A percentile compares a stretch with the other conserved stretches of the same genome.
phyloP scores from a whole-genome alignment of 2,113 vertebrate genomes.

The Actenoides lindsayi region DNA sequence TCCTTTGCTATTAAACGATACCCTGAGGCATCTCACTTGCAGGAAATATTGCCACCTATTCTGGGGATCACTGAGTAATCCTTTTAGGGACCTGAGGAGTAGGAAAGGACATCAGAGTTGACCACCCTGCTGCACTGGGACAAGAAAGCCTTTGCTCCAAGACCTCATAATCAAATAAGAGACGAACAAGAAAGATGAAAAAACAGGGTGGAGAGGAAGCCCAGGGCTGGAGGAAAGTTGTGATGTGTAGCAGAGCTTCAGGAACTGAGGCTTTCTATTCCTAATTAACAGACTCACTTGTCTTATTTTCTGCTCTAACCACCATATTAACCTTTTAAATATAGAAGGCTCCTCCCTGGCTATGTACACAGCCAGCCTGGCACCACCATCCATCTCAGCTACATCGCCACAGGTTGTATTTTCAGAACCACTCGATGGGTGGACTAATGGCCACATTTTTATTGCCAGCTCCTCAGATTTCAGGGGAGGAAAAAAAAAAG shows the following conservation, averaged over 20 bases:
- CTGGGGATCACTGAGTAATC: fast-evolving
- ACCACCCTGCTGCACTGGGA: background rate
- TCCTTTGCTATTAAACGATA: background rate
- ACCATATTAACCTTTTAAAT: constrained; percentile 33
- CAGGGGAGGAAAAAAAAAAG: background rate
- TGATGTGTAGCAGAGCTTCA: constrained; percentile 27
- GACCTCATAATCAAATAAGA: background rate
- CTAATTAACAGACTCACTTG: constrained; percentile 39
- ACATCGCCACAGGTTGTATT: background rate
- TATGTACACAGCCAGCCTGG: constrained; percentile 22
- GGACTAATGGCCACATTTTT: constrained; percentile 36
- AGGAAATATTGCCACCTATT: background rate
- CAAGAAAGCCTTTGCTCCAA: background rate
- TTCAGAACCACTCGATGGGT: constrained; percentile 26
- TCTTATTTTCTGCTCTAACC: constrained; percentile 47
- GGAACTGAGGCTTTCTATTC: constrained; percentile 6
- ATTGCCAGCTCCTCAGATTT: background rate
- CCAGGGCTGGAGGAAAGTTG: background rate
- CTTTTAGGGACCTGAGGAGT: background rate
- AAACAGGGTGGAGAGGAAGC: background rate
- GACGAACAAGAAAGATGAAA: background rate
- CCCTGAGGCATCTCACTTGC: background rate
- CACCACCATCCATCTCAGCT: constrained; percentile 33
- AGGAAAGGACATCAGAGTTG: background rate
- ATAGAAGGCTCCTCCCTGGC: constrained; percentile 26